Percentiles rank a stretch among this genome's conserved stretches.
phyloP scores from a whole-genome alignment of 2,797 vertebrate species.

The Enteromius unitaeniatus region DNA sequence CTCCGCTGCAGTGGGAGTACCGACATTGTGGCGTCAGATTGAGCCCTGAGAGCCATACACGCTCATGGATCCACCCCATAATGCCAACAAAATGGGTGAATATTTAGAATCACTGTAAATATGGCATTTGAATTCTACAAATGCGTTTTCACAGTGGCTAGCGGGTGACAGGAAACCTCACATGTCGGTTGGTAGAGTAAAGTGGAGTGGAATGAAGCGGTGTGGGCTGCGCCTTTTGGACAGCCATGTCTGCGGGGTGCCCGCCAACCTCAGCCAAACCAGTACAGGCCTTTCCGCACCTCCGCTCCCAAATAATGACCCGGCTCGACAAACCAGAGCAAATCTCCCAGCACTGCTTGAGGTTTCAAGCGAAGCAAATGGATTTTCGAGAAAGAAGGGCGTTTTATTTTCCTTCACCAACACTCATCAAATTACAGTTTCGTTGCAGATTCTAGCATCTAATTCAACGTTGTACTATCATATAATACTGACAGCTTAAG shows the following conservation, averaged over 20 bases:
- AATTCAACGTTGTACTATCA: conserved; percentile 60
- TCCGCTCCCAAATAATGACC: conserved; percentile 73
- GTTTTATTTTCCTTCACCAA: conserved; percentile 59
- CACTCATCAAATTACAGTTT: conserved; percentile 69
- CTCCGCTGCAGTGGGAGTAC: conserved; percentile 50
- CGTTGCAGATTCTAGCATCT: conserved; percentile 48
- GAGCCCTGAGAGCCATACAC: conserved; percentile 29
- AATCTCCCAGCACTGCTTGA: conserved; percentile 77
- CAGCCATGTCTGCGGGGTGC: conserved; percentile 48
- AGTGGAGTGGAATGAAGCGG: conserved; percentile 59
- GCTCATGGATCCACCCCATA: conserved; percentile 50
- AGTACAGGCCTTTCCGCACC: conserved; percentile 71
- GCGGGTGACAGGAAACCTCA: conserved; percentile 64
- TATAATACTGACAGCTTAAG: conserved; percentile 73
- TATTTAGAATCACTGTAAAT: conserved; percentile 60
- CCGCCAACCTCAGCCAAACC: conserved; percentile 66
- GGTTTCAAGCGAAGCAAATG: conserved; percentile 61
- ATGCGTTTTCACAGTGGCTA: conserved; percentile 14
- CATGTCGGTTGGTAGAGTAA: conserved; percentile 17
- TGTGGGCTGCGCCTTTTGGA: conserved; percentile 53
- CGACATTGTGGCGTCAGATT: conserved; percentile 16
- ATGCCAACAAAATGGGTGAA: conserved; percentile 68
- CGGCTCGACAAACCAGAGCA: conserved; percentile 72
- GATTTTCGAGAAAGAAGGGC: conserved; percentile 68
- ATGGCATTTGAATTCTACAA: conserved; percentile 56